Conservation (phyloP, 2,797 vertebrate genomes). For the Pitangus sulphuratus region DNA sequence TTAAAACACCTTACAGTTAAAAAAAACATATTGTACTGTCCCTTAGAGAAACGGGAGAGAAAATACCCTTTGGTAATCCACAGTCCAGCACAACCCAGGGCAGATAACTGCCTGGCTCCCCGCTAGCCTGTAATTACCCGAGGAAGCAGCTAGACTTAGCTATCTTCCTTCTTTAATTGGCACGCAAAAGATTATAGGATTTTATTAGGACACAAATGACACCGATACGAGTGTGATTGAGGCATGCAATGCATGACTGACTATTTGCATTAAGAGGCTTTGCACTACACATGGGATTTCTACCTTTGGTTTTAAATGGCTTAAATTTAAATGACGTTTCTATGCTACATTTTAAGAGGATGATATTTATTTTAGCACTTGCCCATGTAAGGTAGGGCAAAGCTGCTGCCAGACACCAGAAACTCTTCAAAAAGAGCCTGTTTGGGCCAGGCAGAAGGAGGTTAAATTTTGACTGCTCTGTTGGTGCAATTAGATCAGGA, state of each 20-base stretch:
- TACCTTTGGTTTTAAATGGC: slow-evolving; percentile 36
- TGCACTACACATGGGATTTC: slow-evolving; percentile 2
- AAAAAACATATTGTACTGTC: neutral
- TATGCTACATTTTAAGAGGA: neutral
- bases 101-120: slow-evolving; percentile 86
- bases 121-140: slow-evolving; percentile 81
- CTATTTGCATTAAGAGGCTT: slow-evolving; percentile 24
- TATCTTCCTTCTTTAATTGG: slow-evolving; percentile 57
- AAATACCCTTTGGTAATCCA: slow-evolving; percentile 36
- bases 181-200: slow-evolving; percentile 63
- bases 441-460: neutral
- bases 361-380: neutral
- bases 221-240: slow-evolving; percentile 22
- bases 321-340: slow-evolving; percentile 22
- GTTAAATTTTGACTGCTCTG: neutral
- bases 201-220: slow-evolving; percentile 65
- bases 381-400: neutral
- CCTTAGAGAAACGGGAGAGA: neutral
- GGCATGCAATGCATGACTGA: neutral
- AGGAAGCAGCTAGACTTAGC: slow-evolving; percentile 74
- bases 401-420: neutral
- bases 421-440: neutral
- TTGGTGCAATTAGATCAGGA: neutral
- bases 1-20: neutral
- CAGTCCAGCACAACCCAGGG: slow-evolving; percentile 70